A percentile compares a stretch with the other conserved stretches of the same genome.
phyloP scores from a whole-genome alignment of 2,888 invertebrate genomes.

The Pecten maximus region DNA sequence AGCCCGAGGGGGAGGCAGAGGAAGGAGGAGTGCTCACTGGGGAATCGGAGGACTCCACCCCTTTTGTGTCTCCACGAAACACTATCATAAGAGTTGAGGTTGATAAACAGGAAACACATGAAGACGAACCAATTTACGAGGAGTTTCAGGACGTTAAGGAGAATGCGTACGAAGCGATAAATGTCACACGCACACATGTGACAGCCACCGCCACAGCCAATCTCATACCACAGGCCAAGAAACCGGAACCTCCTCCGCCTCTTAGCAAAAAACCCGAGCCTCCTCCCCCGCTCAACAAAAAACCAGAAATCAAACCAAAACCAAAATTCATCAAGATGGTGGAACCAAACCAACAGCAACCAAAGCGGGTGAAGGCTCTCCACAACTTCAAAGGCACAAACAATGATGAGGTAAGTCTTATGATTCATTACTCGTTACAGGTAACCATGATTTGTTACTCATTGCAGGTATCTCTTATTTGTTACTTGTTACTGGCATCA shows the following conservation, averaged over 20 bases:
- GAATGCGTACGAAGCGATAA: constrained; percentile 68
- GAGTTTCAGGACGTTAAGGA: constrained; percentile 59
- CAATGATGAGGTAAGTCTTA: constrained; percentile 92
- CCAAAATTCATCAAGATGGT: constrained; percentile 68
- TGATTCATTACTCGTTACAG: not conserved
- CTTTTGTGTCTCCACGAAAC: constrained; percentile 51
- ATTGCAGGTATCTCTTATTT: too few relatives aligned
- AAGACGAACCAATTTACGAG: constrained; percentile 53
- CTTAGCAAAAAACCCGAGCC: constrained; percentile 47
- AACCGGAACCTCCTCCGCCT: constrained; percentile 48
- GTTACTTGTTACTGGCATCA: not conserved
- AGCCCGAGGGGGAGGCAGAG: constrained; percentile 40
- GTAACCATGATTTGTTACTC: too few relatives aligned
- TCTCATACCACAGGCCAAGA: constrained; percentile 49
- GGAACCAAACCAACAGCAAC: constrained; percentile 63
- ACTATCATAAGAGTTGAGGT: constrained; percentile 51
- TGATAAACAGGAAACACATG: constrained; percentile 41
- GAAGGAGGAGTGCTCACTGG: not conserved
- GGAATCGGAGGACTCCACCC: constrained; percentile 48
- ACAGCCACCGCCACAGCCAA: constrained; percentile 65
- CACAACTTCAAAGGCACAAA: constrained; percentile 97
- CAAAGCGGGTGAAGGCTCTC: constrained; percentile 90
- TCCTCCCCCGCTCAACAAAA: not conserved
- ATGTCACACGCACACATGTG: constrained; percentile 40
- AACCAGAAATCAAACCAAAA: constrained; percentile 65